Evolutionary conservation across 2,113 vertebrate genomes (phyloP).

Genomic region (Ageneiosus marmoratus): DNA sequence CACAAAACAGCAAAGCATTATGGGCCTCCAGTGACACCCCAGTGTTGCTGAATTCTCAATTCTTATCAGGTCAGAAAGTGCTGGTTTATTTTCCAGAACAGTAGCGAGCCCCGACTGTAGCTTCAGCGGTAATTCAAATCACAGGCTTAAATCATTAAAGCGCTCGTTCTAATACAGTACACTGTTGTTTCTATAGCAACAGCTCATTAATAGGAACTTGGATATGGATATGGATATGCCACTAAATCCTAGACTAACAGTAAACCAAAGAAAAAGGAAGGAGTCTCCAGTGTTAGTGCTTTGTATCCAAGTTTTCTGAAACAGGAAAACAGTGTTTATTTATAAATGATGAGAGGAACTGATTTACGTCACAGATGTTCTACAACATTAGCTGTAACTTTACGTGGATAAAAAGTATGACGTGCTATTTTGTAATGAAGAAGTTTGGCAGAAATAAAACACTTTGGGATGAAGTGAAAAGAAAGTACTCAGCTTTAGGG

Average conservation of each 20-base stretch:
- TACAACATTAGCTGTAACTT: too few species aligned
- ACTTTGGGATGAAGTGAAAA: not conserved
- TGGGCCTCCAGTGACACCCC: not conserved
- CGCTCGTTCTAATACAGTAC: not conserved
- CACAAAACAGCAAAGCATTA: conserved; percentile 29
- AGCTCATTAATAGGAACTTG: not conserved
- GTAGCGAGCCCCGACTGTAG: not conserved
- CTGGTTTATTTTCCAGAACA: not conserved
- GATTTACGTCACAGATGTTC: too few species aligned
- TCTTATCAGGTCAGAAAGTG: not conserved
- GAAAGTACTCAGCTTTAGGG: not conserved
- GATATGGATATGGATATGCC: not conserved
- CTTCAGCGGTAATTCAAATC: not conserved
- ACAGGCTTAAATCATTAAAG: not conserved
- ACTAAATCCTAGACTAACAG: not conserved
- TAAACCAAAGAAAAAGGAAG: not conserved
- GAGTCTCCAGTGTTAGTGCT: not conserved
- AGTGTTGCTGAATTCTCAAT: conserved; percentile 20
- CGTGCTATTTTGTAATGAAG: too few species aligned
- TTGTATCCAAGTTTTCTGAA: not conserved
- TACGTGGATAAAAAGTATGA: not conserved
- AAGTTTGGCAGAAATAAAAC: not conserved
- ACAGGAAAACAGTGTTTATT: not conserved
- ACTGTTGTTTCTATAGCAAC: not conserved
- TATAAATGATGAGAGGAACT: not conserved